These are phyloP conservation scores for Aplysina aerophoba DNA, from an alignment of 37 sponge, comb jelly and placozoan species.

Conservation along the genomic window DNA sequence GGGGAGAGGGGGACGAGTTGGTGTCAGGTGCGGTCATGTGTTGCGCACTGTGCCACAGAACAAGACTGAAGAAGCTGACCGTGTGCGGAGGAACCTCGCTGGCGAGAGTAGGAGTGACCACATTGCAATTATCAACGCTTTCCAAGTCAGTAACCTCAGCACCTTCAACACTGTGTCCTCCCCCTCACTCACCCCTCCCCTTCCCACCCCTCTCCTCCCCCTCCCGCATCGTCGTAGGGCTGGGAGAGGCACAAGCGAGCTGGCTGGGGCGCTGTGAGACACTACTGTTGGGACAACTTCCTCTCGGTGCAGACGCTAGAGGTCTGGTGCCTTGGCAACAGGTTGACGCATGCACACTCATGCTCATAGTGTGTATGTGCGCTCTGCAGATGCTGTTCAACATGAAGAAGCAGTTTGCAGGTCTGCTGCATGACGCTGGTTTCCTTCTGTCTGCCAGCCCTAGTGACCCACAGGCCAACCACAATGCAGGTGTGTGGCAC, in stretches of 20 bases:
- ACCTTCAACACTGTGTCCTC: not conserved
- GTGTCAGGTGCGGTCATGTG: no score
- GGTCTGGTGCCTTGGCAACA: slow-evolving; percentile 31
- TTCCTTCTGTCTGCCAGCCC: slow-evolving; percentile 62
- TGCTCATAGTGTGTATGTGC: not conserved
- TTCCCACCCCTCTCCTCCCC: no score
- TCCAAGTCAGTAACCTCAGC: slow-evolving; percentile 38
- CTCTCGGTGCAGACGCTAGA: slow-evolving; percentile 70
- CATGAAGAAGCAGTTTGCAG: slow-evolving; percentile 85
- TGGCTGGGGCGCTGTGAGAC: slow-evolving; percentile 4
- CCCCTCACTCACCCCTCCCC: not conserved
- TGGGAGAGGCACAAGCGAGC: slow-evolving; percentile 44
- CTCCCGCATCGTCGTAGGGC: slow-evolving; percentile 20
- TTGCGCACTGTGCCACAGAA: slow-evolving; percentile 34
- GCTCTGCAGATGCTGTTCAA: slow-evolving; percentile 55
- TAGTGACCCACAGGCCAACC: slow-evolving; percentile 43
- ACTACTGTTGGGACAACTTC: slow-evolving; percentile 82
- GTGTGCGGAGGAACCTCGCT: slow-evolving; percentile 54
- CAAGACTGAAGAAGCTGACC: slow-evolving; percentile 76
- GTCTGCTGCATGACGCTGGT: slow-evolving; percentile 66
- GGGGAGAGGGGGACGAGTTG: not conserved
- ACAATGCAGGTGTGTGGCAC: slow-evolving; percentile 53
- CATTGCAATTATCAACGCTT: slow-evolving; percentile 72
- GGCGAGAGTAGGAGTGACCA: slow-evolving; percentile 72
- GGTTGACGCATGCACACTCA: not conserved